Evolutionary conservation across 2,888 invertebrate genomes (phyloP).

Genomic region (Hydriomena furcata): DNA sequence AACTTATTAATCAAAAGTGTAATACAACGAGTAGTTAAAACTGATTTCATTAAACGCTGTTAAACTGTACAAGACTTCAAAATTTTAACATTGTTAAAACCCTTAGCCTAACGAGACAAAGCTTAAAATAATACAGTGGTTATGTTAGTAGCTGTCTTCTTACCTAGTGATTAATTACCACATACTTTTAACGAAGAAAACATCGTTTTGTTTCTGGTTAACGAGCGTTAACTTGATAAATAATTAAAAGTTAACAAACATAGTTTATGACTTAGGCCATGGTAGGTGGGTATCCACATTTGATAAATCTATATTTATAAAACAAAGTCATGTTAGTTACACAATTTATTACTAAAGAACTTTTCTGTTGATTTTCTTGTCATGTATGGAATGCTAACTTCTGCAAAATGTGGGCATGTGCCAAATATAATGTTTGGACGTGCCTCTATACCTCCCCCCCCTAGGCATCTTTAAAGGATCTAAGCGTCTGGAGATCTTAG

Average conservation of each 20-base stretch:
- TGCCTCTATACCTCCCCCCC: too few species aligned
- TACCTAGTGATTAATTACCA: conserved; percentile 67
- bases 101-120: conserved; percentile 10
- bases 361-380: too few species aligned
- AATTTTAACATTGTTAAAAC: background rate
- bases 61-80: conserved; percentile 5
- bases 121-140: conserved; percentile 14
- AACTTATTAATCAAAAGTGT: background rate
- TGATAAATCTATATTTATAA: conserved; percentile 47
- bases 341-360: too few species aligned
- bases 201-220: conserved; percentile 68
- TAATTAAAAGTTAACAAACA: conserved; percentile 50
- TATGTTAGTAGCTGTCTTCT: conserved; percentile 37
- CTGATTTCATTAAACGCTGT: conserved; percentile 15
- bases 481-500: too few species aligned
- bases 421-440: too few species aligned
- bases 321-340: too few species aligned
- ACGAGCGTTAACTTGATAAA: conserved; percentile 69
- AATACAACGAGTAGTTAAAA: conserved; percentile 6
- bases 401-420: too few species aligned
- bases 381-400: too few species aligned
- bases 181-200: conserved; percentile 57
- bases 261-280: background rate
- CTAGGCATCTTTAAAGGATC: too few species aligned
- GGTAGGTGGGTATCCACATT: conserved; percentile 17